These are phyloP conservation scores for Cephalophus harveyi DNA, from an alignment of 2,113 vertebrate genomes.

Conservation along the genomic window DNA sequence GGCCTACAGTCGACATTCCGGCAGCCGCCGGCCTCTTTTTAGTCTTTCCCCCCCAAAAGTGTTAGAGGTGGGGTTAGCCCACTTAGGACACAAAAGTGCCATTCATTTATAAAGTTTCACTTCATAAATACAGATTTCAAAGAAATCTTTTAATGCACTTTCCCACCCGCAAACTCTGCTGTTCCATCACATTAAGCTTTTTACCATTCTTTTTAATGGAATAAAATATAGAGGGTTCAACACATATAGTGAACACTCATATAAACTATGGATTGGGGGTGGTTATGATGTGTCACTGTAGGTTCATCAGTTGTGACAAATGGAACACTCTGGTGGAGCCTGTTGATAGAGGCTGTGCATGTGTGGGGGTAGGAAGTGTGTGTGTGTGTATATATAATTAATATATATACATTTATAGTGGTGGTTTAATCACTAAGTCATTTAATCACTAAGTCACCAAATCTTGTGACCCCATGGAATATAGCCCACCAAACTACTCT, in stretches of 20 bases:
- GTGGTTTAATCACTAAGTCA: not conserved
- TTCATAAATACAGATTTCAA: slow-evolving; percentile 18
- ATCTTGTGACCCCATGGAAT: not conserved
- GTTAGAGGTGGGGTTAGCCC: slow-evolving; percentile 35
- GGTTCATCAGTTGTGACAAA: not conserved
- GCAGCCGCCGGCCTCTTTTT: not conserved
- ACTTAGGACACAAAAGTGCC: slow-evolving; percentile 36
- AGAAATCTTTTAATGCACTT: not conserved
- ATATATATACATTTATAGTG: not conserved
- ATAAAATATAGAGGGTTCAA: not conserved
- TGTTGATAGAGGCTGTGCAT: not conserved
- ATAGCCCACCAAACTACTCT: not conserved
- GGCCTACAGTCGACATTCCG: slow-evolving; percentile 64
- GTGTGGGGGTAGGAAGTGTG: not conserved
- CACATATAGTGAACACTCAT: not conserved
- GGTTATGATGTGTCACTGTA: not conserved
- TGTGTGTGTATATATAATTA: not conserved
- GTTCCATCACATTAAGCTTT: not conserved
- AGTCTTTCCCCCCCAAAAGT: not conserved
- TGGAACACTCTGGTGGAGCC: not conserved
- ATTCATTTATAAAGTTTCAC: slow-evolving; percentile 7
- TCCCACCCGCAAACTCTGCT: not conserved
- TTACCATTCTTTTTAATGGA: slow-evolving; percentile 41
- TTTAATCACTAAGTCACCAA: no score
- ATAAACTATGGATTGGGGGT: not conserved